Percentiles rank a stretch among this genome's conserved stretches.
phyloP scores from a whole-genome alignment of 1,140 invertebrate genomes.

The Penaeus chinensis region DNA sequence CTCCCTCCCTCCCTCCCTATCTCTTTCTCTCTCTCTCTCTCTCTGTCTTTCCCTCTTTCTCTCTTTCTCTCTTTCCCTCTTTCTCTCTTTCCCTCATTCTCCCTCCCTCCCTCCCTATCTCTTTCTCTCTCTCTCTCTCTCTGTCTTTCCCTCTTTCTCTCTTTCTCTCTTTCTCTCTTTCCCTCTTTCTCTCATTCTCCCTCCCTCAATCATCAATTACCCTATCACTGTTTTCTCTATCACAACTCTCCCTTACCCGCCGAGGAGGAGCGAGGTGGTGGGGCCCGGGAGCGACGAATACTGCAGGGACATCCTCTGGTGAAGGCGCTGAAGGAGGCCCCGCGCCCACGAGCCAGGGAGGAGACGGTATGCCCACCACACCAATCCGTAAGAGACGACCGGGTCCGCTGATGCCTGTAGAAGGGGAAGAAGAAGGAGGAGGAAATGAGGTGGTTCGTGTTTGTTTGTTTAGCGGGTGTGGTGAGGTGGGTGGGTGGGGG shows the following conservation, averaged over 20 bases:
- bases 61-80: background rate
- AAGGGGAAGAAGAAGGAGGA: background rate
- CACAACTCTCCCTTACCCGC: conserved; percentile 15
- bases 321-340: conserved; percentile 64
- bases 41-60: background rate
- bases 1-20: background rate
- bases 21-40: background rate
- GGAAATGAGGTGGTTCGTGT: background rate
- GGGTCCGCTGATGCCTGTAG: conserved; percentile 71
- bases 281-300: conserved; percentile 73
- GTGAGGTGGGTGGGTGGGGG: background rate
- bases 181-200: background rate
- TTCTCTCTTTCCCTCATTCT: background rate
- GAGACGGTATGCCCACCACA: conserved; percentile 68
- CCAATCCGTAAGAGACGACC: conserved; percentile 71
- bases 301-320: conserved; percentile 67
- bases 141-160: background rate
- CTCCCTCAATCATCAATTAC: too few species aligned
- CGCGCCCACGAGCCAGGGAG: conserved; percentile 65
- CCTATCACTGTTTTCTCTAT: too few species aligned
- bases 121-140: background rate
- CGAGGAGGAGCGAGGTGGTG: conserved; percentile 66
- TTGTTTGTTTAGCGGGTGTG: too few species aligned
- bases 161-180: background rate
- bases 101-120: background rate